phyloP scores from a whole-genome alignment of 2,797 vertebrate genomes.

The Eulemur mongoz region DNA sequence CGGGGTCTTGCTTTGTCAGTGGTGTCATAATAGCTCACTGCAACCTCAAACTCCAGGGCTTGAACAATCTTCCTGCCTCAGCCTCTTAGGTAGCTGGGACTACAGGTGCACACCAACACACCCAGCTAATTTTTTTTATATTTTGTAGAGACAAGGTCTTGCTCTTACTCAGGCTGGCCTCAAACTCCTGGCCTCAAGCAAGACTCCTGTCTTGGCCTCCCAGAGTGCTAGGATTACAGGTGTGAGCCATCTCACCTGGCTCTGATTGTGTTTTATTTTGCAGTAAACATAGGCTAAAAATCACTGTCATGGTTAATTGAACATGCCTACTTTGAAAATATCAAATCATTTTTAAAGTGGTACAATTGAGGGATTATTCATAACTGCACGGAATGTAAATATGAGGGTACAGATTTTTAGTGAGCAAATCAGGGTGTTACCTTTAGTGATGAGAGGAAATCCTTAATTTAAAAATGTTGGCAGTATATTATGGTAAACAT shows the following conservation, averaged over 20 bases:
- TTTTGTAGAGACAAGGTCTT: not conserved
- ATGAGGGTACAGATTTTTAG: not conserved
- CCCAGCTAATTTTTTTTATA: not conserved
- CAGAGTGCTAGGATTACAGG: not conserved
- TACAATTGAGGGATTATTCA: not conserved
- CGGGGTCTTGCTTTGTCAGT: not conserved
- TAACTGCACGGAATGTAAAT: not conserved
- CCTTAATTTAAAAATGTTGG: conserved; percentile 42
- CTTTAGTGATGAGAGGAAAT: conserved; percentile 6
- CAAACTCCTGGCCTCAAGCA: not conserved
- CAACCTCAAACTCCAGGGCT: not conserved
- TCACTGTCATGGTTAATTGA: not conserved
- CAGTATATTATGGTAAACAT: not conserved
- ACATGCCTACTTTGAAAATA: not conserved
- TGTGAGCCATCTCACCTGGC: not conserved
- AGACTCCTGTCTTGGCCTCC: not conserved
- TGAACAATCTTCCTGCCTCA: too few relatives aligned
- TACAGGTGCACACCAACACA: too few relatives aligned
- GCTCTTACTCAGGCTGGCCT: not conserved
- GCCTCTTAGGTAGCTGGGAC: not conserved
- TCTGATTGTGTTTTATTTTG: not conserved
- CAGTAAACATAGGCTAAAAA: not conserved
- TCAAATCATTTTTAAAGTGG: not conserved
- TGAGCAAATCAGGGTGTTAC: not conserved
- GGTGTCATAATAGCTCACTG: not conserved